Conservation (phyloP, 2,888 invertebrate species). For the Drosophila suboccidentalis region DNA sequence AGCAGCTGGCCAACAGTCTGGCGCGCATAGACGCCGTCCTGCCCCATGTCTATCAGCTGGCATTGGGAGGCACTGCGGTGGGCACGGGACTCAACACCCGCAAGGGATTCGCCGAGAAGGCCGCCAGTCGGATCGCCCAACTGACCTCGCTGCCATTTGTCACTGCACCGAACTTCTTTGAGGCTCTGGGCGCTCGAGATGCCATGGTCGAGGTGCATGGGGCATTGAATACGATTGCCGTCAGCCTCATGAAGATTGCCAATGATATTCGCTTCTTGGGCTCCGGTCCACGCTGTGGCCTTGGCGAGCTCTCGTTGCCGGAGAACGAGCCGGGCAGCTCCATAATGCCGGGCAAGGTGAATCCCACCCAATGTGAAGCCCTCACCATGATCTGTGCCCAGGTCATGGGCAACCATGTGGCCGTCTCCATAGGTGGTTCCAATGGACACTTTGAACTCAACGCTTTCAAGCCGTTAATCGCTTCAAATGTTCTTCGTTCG, state of each 20-base stretch:
- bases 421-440: constrained; percentile 95
- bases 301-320: constrained; percentile 96
- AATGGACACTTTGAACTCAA: constrained; percentile 99
- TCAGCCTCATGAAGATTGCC: constrained; percentile 97
- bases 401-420: constrained; percentile 99
- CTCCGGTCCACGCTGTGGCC: constrained; percentile 97
- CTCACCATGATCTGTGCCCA: constrained; percentile 98
- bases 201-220: constrained; percentile 98
- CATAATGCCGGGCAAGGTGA: constrained; percentile 99
- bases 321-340: constrained; percentile 99
- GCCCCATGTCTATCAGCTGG: constrained; percentile 94
- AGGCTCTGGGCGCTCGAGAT: constrained; percentile 97
- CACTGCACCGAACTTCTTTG: constrained; percentile 98
- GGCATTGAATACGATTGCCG: constrained; percentile 95
- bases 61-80: constrained; percentile 98
- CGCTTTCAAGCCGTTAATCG: constrained; percentile 98
- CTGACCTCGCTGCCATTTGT: constrained; percentile 96
- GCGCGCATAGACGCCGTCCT: constrained; percentile 93
- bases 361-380: constrained; percentile 99
- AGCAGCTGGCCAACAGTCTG: constrained; percentile 93
- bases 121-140: constrained; percentile 91
- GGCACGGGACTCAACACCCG: constrained; percentile 98
- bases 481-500: constrained; percentile 95
- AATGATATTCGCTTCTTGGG: constrained; percentile 96
- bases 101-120: constrained; percentile 97